Evolutionary conservation across 2,888 invertebrate species (phyloP), one percentile per base, ranked within the genome.

Genomic region (Caenorhabditis afra): DNA sequence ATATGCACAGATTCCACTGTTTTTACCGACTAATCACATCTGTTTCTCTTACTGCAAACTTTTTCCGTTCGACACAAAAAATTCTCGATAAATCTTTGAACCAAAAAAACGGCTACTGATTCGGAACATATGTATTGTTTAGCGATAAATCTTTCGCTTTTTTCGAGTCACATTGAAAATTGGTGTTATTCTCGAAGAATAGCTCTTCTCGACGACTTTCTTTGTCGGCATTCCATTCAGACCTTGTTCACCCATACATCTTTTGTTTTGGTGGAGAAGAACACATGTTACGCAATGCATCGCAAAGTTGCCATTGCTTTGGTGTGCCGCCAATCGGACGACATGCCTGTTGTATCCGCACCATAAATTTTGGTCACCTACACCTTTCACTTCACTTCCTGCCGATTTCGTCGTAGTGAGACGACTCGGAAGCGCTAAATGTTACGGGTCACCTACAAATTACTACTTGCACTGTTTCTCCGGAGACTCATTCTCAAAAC

Each of bases 331-430:
- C 66, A 49, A 61, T 5, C 37, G 22, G 7, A 29, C 7, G 29
- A 29, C 29, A 52, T 65, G 39, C 18, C 53, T 50, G 53, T 52
- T 66, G 59, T n/a, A n/a, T 61, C 41, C 67, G 67, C 67, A 35
- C 39, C 67, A 75, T 75, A 75, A 75, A 75, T 75, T 75, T 57
- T 29, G 23, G 16, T 35, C 18, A 41, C 47, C 47, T 18, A 22
- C 66, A 22, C 65, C 58, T 55, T 22, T 52, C 52, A 65, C 50
- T 18, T 39, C 22, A 49, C 45, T 67, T 57, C 55, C 57, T 57
- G 37, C 39, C 61, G 29, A 49, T 49, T 55, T 53, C 29, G 44
- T 53, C 47, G 37, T 37, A 41, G 53, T 70, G 44, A 39, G 52
- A 50, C 39, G 12, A 61, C 71, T 71, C 47, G 41, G 22, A 57